These are phyloP conservation scores for Mus spretus DNA, from an alignment of 2,797 vertebrate genomes.

Conservation along the genomic window DNA sequence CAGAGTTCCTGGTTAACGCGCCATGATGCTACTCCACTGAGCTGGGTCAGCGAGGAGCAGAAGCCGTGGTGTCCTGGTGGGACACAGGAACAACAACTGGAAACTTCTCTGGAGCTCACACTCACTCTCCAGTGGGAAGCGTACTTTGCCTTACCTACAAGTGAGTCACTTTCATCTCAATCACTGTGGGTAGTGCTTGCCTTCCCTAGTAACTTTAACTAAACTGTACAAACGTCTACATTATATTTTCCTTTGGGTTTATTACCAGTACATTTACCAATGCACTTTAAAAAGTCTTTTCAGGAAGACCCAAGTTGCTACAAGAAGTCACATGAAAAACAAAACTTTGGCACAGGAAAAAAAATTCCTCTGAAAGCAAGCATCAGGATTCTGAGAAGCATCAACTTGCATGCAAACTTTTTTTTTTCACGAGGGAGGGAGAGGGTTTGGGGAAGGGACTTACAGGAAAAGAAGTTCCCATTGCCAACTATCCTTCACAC, in stretches of 20 bases:
- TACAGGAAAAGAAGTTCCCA: constrained; percentile 59
- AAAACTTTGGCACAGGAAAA: constrained; percentile 61
- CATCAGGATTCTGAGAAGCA: constrained; percentile 72
- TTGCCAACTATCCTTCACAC: constrained; percentile 32
- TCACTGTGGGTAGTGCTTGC: not conserved
- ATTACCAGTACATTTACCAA: constrained; percentile 48
- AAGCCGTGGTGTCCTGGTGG: not conserved
- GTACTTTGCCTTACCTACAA: not conserved
- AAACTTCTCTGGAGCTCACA: not conserved
- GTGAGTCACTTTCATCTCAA: constrained; percentile 2
- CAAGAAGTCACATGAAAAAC: constrained; percentile 69
- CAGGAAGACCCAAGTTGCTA: constrained; percentile 50
- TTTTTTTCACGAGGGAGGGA: constrained; percentile 46
- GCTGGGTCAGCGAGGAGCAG: not conserved
- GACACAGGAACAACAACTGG: not conserved
- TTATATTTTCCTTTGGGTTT: constrained; percentile 52
- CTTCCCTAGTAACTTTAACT: not conserved
- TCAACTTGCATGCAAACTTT: constrained; percentile 40
- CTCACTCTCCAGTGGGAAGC: not conserved
- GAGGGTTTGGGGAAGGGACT: constrained; percentile 62
- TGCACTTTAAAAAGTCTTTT: constrained; percentile 22
- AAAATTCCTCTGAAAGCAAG: constrained; percentile 54
- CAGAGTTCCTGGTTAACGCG: not conserved
- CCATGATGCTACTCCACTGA: not conserved
- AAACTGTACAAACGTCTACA: not conserved